Percentiles rank a stretch among this genome's conserved stretches.
These are phyloP conservation scores for Cinara cedri DNA, from an alignment of 2,888 invertebrate species.

Conservation along the genomic window DNA sequence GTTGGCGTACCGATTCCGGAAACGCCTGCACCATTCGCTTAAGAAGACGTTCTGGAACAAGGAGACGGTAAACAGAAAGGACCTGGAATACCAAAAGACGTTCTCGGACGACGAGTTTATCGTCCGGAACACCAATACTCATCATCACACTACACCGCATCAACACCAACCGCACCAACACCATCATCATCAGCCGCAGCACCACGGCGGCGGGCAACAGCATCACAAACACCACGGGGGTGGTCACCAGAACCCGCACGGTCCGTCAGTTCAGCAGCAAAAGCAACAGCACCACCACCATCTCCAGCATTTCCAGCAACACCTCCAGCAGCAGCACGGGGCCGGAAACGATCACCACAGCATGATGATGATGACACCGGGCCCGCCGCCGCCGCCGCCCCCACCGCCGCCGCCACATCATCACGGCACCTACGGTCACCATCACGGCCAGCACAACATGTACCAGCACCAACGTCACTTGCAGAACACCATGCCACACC, in stretches of 20 bases:
- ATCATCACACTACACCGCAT: slow-evolving; percentile 58
- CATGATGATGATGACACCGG: slow-evolving; percentile 33
- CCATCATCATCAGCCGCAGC: neutral
- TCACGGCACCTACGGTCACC: slow-evolving; percentile 31
- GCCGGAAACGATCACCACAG: slow-evolving; percentile 35
- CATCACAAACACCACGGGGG: slow-evolving; percentile 8
- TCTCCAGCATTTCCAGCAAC: slow-evolving; percentile 13
- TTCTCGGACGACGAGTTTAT: slow-evolving; percentile 87
- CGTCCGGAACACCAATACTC: slow-evolving; percentile 69
- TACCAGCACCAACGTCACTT: slow-evolving; percentile 61
- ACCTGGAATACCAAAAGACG: slow-evolving; percentile 88
- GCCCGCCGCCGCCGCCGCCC: neutral
- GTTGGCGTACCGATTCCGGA: slow-evolving; percentile 79
- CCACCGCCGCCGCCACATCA: neutral
- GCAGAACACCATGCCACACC: slow-evolving; percentile 62
- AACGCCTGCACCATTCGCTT: slow-evolving; percentile 79
- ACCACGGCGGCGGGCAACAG: neutral
- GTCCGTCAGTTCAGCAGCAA: slow-evolving; percentile 1
- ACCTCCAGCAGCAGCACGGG: slow-evolving; percentile 15
- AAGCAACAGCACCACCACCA: slow-evolving; percentile 25
- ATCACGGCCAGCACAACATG: neutral
- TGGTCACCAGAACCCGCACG: neutral
- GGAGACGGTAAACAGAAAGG: slow-evolving; percentile 73
- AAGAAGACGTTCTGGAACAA: slow-evolving; percentile 85
- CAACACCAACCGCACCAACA: slow-evolving; percentile 59